phyloP scores from a whole-genome alignment of 2,113 vertebrate genomes.

The Parotia lawesii region DNA sequence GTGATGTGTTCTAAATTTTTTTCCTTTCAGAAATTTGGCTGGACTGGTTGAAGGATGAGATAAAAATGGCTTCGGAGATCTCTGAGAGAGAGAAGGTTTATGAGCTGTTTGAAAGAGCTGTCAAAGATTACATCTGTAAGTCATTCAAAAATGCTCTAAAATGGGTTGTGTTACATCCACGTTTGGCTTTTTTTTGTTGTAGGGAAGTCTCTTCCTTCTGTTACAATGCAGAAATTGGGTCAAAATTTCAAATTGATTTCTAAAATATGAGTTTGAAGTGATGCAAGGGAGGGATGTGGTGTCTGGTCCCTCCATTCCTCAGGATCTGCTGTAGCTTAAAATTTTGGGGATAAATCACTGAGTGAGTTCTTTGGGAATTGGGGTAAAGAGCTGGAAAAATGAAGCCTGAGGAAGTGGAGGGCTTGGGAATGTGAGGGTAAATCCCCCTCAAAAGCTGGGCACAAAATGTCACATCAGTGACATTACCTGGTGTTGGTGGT shows the following conservation, averaged over 20 bases:
- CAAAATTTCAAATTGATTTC: not conserved
- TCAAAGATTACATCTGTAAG: constrained; percentile 96
- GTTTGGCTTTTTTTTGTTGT: not conserved
- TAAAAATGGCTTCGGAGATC: constrained; percentile 81
- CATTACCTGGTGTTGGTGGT: not conserved
- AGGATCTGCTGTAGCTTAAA: not conserved
- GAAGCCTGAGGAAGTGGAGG: not conserved
- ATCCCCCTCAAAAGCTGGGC: not conserved
- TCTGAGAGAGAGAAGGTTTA: constrained; percentile 86
- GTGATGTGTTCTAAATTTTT: not conserved
- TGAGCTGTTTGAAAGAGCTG: constrained; percentile 89
- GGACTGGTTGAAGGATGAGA: constrained; percentile 96
- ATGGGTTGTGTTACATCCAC: not conserved
- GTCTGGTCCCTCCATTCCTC: not conserved
- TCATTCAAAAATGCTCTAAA: rapidly evolving
- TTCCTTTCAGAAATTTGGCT: constrained; percentile 89
- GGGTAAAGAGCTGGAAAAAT: not conserved
- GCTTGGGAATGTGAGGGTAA: not conserved
- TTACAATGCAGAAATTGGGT: not conserved
- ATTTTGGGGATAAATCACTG: not conserved
- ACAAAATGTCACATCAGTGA: not conserved
- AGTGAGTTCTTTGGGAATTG: not conserved
- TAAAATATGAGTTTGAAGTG: not conserved
- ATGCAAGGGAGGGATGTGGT: not conserved
- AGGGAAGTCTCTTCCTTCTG: not conserved